Base-by-base conservation (phyloP, 2,888 invertebrate species). In the Phragmatobia fuliginosa region DNA sequence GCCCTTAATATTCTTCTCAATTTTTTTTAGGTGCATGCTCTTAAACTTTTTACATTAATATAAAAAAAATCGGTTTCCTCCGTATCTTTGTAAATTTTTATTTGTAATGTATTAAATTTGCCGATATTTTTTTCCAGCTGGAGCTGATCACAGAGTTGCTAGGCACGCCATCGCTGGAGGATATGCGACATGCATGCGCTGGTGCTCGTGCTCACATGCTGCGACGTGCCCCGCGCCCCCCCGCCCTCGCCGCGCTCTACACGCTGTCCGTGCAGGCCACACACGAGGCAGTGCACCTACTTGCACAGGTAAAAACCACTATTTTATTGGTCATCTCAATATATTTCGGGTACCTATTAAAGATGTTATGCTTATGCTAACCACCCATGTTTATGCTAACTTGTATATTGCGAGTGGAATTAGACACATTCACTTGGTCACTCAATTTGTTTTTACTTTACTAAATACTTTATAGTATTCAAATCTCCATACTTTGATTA, bases 151-250 rank as follows among this genome's bases (percentile, higher is more conserved):
- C 99, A 67, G 99, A 99, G 92, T 96, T 99, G 81, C 96, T 99
- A 85, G 99, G 99, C 81, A 99, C 99, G 67, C 99, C 99, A 58
- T 97, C 97, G 72, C 95, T 98, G 86, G 98, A 99, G 87, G 99
- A 99, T 93, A 99, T 99, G 99, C 97, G 98, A 86, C 98, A 98
- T 90, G 99, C 99, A 65, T 99, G 99, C 92, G 99, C 99, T 83
- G 99, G 98, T 76, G 99, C 99, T 59, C 97, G 97, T 81, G 97
- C 97, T 36, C 99, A 99, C 93, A 98, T 99, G 97, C 92, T 98
- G 87, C 96, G 97, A 72, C 97, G 97, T 87, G 98, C 97, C 82
- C 98, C 97, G 78, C 98, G 98, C 94, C 98, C 98, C 85, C 98
- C 98, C 79, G 98, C 98, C 85, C 96, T 99, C 86, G 97, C 98